Evolutionary conservation across 2,888 invertebrate genomes (phyloP).

Genomic region (Agrypnus murinus): DNA sequence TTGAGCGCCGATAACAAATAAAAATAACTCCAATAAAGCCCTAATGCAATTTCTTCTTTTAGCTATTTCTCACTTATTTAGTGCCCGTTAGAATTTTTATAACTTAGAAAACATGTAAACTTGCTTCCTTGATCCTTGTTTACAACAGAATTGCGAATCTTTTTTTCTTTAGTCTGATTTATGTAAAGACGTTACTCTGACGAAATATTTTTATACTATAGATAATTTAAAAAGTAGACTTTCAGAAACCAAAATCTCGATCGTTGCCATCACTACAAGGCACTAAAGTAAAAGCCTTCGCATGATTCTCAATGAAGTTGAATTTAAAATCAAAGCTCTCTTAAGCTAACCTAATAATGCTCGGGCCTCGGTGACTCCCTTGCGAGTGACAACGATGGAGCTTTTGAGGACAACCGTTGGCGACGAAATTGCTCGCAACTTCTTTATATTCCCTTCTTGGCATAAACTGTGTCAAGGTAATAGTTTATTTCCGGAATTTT

Average conservation of each 20-base stretch:
- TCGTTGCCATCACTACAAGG: conserved; percentile 16
- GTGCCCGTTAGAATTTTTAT: conserved; percentile 34
- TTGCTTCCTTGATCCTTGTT: too few relatives aligned
- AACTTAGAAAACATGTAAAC: conserved; percentile 4
- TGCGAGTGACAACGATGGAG: conserved; percentile 48
- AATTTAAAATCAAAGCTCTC: conserved; percentile 56
- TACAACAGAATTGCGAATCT: too few relatives aligned
- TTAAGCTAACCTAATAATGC: conserved; percentile 53
- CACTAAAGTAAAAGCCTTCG: conserved; percentile 33
- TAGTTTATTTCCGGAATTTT: not conserved
- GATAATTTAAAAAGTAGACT: not conserved
- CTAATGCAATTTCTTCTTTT: conserved; percentile 58
- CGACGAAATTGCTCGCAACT: conserved; percentile 42
- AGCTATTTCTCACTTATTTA: conserved; percentile 58
- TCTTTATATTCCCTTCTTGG: conserved; percentile 19
- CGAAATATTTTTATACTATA: too few relatives aligned
- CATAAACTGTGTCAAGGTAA: not conserved
- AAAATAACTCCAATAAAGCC: conserved; percentile 63
- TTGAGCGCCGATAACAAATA: conserved; percentile 62
- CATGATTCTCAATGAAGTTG: conserved; percentile 48
- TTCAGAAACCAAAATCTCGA: conserved; percentile 15
- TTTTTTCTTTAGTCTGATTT: too few relatives aligned
- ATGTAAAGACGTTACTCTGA: too few relatives aligned
- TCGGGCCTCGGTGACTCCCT: conserved; percentile 50
- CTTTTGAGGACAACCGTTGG: conserved; percentile 48